These are phyloP conservation scores for Drosophila prolongata DNA, from an alignment of 2,888 invertebrate genomes.

Conservation along the genomic window DNA sequence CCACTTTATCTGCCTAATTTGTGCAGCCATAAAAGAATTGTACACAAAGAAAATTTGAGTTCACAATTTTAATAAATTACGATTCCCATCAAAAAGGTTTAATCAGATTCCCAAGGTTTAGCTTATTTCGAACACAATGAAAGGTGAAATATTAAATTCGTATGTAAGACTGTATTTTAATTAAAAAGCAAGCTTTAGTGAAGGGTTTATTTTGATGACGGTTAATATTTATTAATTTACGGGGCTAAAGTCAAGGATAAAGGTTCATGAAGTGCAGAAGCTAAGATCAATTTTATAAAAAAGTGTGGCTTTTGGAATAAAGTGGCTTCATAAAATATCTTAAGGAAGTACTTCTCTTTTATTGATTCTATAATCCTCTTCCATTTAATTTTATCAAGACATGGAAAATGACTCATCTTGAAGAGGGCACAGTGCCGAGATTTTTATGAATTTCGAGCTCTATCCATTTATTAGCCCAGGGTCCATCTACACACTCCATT, in stretches of 20 bases:
- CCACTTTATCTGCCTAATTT: conserved; percentile 27
- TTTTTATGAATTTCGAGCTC: conserved; percentile 9
- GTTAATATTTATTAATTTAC: conserved; percentile 17
- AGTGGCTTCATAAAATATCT: not conserved
- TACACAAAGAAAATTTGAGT: conserved; percentile 10
- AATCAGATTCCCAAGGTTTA: conserved; percentile 22
- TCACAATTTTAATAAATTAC: conserved; percentile 12
- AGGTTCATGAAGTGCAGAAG: not conserved
- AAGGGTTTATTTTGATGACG: conserved; percentile 22
- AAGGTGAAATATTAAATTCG: not conserved
- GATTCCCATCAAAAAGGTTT: conserved; percentile 3
- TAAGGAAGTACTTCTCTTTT: not conserved
- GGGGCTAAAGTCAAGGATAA: conserved; percentile 13
- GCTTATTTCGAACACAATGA: conserved; percentile 18
- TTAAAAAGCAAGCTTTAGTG: conserved; percentile 25
- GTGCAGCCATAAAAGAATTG: conserved; percentile 9
- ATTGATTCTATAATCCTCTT: not conserved
- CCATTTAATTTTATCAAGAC: not conserved
- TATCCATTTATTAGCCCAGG: conserved; percentile 43
- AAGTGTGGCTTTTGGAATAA: not conserved
- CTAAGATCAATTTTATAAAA: conserved; percentile 4
- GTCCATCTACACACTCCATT: conserved; percentile 30
- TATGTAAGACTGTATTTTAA: conserved; percentile 11
- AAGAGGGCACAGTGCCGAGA: not conserved
- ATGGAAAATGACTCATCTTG: conserved; percentile 24